A percentile compares a stretch with the other conserved stretches of the same genome.
Evolutionary conservation across 1,140 invertebrate species (phyloP).

Genomic region (Saccostrea cuccullata): DNA sequence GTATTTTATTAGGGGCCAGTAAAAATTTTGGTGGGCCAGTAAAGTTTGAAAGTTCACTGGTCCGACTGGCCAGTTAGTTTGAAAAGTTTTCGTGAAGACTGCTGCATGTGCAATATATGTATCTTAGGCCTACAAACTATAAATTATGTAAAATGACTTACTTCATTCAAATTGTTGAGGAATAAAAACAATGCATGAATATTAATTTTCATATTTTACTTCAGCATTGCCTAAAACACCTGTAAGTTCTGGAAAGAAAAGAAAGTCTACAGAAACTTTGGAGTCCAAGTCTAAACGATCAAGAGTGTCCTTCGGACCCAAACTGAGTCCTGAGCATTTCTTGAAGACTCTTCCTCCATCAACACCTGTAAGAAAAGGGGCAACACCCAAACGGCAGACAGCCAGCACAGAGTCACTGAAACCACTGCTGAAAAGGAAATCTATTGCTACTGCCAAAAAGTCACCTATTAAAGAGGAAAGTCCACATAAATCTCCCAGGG

Average conservation of each 20-base stretch:
- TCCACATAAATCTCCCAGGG: slow-evolving; percentile 50
- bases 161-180: no score
- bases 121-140: no score
- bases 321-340: slow-evolving; percentile 80
- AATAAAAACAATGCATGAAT: no score
- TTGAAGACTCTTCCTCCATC: slow-evolving; percentile 78
- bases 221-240: background rate
- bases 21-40: no score
- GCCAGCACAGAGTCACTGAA: slow-evolving; percentile 42
- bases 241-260: slow-evolving; percentile 54
- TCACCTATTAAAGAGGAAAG: slow-evolving; percentile 48
- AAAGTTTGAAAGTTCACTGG: no score
- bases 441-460: slow-evolving; percentile 51
- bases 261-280: slow-evolving; percentile 61
- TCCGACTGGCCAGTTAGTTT: no score
- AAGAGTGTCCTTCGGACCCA: slow-evolving; percentile 79
- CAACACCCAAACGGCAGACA: slow-evolving; percentile 66
- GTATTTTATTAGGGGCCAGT: no score
- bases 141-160: no score
- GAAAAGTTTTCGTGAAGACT: no score
- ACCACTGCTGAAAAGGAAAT: slow-evolving; percentile 62
- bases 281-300: slow-evolving; percentile 66
- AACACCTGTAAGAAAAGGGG: slow-evolving; percentile 78
- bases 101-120: no score
- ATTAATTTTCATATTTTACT: background rate